Evolutionary conservation across 2,888 invertebrate species (phyloP).

Genomic region (Philhelius pedissequus): DNA sequence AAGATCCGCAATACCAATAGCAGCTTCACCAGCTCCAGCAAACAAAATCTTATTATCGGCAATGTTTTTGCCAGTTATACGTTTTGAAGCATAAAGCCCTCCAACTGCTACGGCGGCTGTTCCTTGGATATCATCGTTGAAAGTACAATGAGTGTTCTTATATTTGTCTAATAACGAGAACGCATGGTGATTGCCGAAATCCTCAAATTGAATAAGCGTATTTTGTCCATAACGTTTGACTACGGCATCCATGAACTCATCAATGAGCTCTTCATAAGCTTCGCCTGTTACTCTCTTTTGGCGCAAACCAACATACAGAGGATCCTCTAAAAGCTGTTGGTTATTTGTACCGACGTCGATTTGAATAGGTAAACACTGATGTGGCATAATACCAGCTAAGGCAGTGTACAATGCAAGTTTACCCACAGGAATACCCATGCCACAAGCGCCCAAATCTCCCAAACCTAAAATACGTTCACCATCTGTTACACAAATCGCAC

Average conservation of each 20-base stretch:
- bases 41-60: conserved; percentile 94
- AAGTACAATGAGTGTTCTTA: conserved; percentile 94
- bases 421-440: conserved; percentile 98
- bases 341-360: conserved; percentile 98
- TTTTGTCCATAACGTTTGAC: conserved; percentile 93
- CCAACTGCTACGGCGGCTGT: conserved; percentile 98
- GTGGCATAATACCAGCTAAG: conserved; percentile 96
- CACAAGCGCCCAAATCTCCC: conserved; percentile 97
- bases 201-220: conserved; percentile 94
- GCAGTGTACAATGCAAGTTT: conserved; percentile 98
- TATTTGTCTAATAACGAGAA: conserved; percentile 95
- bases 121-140: conserved; percentile 99
- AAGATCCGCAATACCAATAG: conserved; percentile 94
- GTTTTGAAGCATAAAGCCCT: conserved; percentile 83
- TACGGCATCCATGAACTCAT: conserved; percentile 98
- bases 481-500: conserved; percentile 95
- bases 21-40: conserved; percentile 95
- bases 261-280: conserved; percentile 94
- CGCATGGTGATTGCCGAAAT: conserved; percentile 98
- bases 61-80: conserved; percentile 84
- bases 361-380: conserved; percentile 95
- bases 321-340: conserved; percentile 92
- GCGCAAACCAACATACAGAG: conserved; percentile 94
- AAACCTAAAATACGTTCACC: conserved; percentile 98
- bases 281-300: conserved; percentile 91